A percentile compares a stretch with the other conserved stretches of the same genome.
Evolutionary conservation across 2,888 invertebrate genomes (phyloP).

Genomic region (Drosophila pegasa): DNA sequence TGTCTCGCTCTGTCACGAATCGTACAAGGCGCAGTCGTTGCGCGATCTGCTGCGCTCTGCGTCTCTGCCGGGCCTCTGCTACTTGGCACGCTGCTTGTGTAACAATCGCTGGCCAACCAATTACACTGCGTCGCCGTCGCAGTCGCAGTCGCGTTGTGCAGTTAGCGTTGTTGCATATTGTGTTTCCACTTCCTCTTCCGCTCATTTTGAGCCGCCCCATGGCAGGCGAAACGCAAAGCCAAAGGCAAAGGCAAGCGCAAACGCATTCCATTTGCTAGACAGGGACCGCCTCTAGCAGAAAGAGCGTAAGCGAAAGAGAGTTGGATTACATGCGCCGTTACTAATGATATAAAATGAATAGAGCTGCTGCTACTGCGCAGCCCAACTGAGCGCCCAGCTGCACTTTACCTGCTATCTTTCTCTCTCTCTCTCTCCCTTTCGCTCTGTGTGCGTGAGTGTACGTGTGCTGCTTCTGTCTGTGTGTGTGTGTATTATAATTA

Average conservation of each 20-base stretch:
- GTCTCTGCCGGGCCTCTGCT: slow-evolving; percentile 21
- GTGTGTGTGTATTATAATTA: slow-evolving; percentile 64
- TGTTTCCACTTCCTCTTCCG: slow-evolving; percentile 78
- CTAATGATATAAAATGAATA: slow-evolving; percentile 77
- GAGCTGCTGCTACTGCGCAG: slow-evolving; percentile 43
- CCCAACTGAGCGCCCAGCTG: slow-evolving; percentile 45
- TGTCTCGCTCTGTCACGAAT: slow-evolving; percentile 48
- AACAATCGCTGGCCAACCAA: slow-evolving; percentile 67
- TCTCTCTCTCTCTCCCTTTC: slow-evolving; percentile 25
- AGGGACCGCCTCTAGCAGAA: slow-evolving; percentile 14
- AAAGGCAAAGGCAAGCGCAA: neutral
- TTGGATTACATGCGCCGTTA: slow-evolving; percentile 72
- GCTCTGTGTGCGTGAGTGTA: slow-evolving; percentile 19
- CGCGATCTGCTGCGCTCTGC: slow-evolving; percentile 38
- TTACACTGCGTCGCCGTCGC: slow-evolving; percentile 66
- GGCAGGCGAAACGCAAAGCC: slow-evolving; percentile 22
- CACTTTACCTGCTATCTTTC: slow-evolving; percentile 18
- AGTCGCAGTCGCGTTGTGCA: slow-evolving; percentile 50
- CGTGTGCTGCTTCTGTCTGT: slow-evolving; percentile 21
- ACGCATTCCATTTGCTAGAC: slow-evolving; percentile 30
- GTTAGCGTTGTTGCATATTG: slow-evolving; percentile 69
- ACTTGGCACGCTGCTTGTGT: slow-evolving; percentile 59
- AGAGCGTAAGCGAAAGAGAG: slow-evolving; percentile 38
- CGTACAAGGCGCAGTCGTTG: slow-evolving; percentile 17
- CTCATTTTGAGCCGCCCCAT: slow-evolving; percentile 50